Percentiles rank a stretch among this genome's conserved stretches.
Evolutionary conservation across 1,140 invertebrate genomes (phyloP).

Genomic region (Colletes latitarsis): DNA sequence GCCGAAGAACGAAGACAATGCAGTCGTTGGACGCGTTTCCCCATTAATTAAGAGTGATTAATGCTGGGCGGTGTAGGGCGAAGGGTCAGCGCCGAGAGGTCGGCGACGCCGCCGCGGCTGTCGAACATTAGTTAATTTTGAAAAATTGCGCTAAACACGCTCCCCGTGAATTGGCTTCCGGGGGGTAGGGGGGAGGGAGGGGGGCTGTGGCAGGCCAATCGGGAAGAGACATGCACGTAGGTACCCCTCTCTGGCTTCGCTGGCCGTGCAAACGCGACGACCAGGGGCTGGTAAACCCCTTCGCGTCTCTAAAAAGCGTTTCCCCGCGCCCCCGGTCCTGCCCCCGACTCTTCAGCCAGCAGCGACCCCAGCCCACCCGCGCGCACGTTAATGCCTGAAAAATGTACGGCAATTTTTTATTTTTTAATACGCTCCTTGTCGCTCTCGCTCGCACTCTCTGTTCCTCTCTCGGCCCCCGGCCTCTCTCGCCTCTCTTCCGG

Average conservation of each 20-base stretch:
- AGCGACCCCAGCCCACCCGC: slow-evolving; percentile 66
- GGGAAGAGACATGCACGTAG: slow-evolving; percentile 69
- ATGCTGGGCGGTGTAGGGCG: slow-evolving; percentile 42
- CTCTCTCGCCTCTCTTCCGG: slow-evolving; percentile 57
- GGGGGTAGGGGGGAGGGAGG: slow-evolving; percentile 39
- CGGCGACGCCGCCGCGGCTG: slow-evolving; percentile 52
- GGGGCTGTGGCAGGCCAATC: slow-evolving; percentile 72
- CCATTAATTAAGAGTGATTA: slow-evolving; percentile 69
- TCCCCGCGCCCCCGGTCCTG: slow-evolving; percentile 34
- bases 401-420: slow-evolving; percentile 82
- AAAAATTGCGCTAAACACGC: slow-evolving; percentile 71
- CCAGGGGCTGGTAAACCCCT: slow-evolving; percentile 62
- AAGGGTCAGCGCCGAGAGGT: neutral
- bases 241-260: slow-evolving; percentile 46
- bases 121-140: slow-evolving; percentile 78
- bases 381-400: slow-evolving; percentile 81
- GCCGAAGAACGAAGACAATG: neutral
- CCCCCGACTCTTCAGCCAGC: slow-evolving; percentile 50
- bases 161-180: slow-evolving; percentile 70
- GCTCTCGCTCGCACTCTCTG: slow-evolving; percentile 50
- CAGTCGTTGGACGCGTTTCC: neutral
- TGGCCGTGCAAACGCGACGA: slow-evolving; percentile 41
- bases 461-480: neutral
- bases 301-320: slow-evolving; percentile 61
- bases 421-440: slow-evolving; percentile 79